Percentiles rank a stretch among this genome's conserved stretches.
These are phyloP conservation scores for Lepus townsendii DNA, from an alignment of 2,797 vertebrate genomes.

Conservation along the genomic window DNA sequence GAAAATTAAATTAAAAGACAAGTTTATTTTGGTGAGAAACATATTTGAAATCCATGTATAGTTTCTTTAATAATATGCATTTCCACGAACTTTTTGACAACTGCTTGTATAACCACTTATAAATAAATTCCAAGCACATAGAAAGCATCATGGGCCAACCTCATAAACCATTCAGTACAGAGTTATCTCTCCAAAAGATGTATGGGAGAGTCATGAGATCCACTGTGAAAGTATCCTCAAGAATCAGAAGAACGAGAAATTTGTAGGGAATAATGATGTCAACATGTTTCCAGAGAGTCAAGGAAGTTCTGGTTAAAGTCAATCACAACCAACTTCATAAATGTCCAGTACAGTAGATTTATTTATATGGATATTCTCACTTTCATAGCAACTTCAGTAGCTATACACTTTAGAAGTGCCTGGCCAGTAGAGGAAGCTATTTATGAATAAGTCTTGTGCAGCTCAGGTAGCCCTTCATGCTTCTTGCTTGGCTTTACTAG, in stretches of 20 bases:
- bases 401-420: neutral
- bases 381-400: neutral
- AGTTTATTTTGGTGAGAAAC: no score
- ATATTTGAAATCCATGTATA: no score
- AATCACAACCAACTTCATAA: constrained; percentile 24
- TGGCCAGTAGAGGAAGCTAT: neutral
- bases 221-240: constrained; percentile 31
- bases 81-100: no score
- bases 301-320: constrained; percentile 28
- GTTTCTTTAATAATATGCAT: no score
- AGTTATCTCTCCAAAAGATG: neutral
- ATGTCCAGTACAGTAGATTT: neutral
- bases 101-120: neutral
- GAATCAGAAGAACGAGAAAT: constrained; percentile 53
- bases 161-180: constrained; percentile 2
- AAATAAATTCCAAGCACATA: constrained; percentile 46
- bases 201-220: neutral
- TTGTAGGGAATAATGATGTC: constrained; percentile 33
- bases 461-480: neutral
- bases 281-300: neutral
- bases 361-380: neutral
- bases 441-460: neutral
- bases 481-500: constrained; percentile 34
- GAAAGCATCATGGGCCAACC: neutral
- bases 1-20: no score